Conservation (phyloP, 2,888 invertebrate species). For the Scaptomyza polygonia region DNA sequence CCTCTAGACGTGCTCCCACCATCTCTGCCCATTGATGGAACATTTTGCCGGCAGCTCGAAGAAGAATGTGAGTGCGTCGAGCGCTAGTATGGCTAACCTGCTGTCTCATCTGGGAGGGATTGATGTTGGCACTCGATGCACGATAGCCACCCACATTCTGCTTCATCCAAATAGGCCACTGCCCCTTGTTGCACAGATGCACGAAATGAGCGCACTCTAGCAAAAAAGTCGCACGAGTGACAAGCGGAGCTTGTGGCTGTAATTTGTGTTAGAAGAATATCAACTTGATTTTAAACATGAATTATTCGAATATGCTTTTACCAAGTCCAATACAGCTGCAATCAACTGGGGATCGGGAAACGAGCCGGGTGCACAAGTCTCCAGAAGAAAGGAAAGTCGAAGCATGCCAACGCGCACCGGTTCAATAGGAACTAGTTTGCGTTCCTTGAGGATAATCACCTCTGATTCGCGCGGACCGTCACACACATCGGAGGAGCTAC, state of each 20-base stretch:
- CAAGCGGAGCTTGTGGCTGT: constrained; percentile 96
- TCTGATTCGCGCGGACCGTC: constrained; percentile 93
- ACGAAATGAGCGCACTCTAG: constrained; percentile 98
- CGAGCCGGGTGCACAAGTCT: constrained; percentile 97
- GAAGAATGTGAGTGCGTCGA: constrained; percentile 89
- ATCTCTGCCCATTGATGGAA: constrained; percentile 92
- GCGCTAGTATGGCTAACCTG: constrained; percentile 86
- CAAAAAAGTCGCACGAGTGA: constrained; percentile 95
- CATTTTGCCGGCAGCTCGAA: constrained; percentile 96
- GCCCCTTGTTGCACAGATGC: constrained; percentile 98
- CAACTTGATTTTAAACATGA: background rate
- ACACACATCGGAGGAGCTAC: constrained; percentile 92
- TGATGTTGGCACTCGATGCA: constrained; percentile 87
- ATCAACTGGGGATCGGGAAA: constrained; percentile 98
- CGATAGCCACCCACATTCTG: constrained; percentile 90
- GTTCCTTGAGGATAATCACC: constrained; percentile 93
- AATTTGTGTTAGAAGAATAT: constrained; percentile 44
- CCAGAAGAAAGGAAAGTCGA: constrained; percentile 95
- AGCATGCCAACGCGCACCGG: constrained; percentile 94
- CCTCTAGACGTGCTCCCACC: constrained; percentile 94
- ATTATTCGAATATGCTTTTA: constrained; percentile 83
- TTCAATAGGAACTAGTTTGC: constrained; percentile 91
- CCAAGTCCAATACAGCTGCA: constrained; percentile 96
- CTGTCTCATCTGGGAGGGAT: constrained; percentile 83
- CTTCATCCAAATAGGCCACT: constrained; percentile 99